phyloP scores from a whole-genome alignment of 2,113 vertebrate species.

The Pterocles burchelli region DNA sequence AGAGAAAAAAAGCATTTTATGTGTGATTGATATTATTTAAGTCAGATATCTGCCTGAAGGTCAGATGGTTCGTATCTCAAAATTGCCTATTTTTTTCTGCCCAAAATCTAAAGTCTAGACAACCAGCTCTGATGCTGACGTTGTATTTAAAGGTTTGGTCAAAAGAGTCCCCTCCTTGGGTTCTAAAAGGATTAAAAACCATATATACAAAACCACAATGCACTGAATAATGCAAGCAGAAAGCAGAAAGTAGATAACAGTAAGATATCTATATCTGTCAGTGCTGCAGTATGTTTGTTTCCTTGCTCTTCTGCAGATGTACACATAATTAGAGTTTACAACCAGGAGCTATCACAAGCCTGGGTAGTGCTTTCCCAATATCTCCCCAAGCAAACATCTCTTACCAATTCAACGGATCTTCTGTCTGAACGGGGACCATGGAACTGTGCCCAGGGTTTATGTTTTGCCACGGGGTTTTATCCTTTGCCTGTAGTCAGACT shows the following conservation, averaged over 20 bases:
- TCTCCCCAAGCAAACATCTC: neutral
- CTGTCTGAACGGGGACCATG: neutral
- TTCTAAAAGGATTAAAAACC: neutral
- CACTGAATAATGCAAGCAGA: neutral
- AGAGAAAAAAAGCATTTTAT: neutral
- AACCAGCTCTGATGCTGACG: neutral
- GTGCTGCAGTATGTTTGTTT: neutral
- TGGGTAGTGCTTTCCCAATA: neutral
- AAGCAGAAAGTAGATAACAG: neutral
- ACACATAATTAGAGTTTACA: neutral
- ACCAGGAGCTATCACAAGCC: neutral
- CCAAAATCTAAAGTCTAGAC: neutral
- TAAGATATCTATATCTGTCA: neutral
- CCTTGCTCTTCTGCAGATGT: neutral
- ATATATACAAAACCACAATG: neutral
- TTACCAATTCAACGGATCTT: neutral
- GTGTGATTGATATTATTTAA: neutral
- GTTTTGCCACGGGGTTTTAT: neutral
- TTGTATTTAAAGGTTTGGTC: neutral
- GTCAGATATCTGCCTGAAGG: neutral
- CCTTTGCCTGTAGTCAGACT: neutral
- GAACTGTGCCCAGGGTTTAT: neutral
- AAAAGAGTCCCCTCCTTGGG: neutral
- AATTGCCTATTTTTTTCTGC: neutral
- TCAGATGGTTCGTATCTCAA: neutral